Evolutionary conservation across 2,888 invertebrate genomes (phyloP).

Genomic region (Synanthedon tipuliformis): DNA sequence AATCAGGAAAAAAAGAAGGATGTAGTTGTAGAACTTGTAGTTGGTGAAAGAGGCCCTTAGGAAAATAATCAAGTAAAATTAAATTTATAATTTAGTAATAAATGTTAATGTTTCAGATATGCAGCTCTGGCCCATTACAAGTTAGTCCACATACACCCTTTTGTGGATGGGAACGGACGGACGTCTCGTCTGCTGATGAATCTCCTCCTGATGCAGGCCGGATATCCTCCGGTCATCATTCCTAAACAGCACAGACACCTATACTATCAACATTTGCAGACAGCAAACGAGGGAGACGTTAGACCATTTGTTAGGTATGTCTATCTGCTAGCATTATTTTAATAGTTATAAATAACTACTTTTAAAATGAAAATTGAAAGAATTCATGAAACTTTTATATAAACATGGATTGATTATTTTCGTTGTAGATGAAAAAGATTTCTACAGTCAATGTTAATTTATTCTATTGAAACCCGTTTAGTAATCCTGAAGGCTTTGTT

Average conservation of each 20-base stretch:
- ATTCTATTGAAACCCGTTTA: too few relatives aligned
- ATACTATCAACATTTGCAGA: constrained; percentile 89
- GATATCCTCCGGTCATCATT: constrained; percentile 96
- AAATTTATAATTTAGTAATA: background rate
- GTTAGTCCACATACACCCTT: constrained; percentile 96
- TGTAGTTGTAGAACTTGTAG: too few relatives aligned
- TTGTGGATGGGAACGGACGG: constrained; percentile 96
- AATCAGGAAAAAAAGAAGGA: too few relatives aligned
- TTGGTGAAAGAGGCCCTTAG: too few relatives aligned
- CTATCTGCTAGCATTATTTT: background rate
- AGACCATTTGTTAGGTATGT: constrained; percentile 85
- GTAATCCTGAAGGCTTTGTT: too few relatives aligned
- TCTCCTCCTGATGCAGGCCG: constrained; percentile 92
- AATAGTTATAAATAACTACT: too few relatives aligned
- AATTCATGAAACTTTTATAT: too few relatives aligned
- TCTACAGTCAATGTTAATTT: too few relatives aligned
- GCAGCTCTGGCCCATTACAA: constrained; percentile 98
- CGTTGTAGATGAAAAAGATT: too few relatives aligned
- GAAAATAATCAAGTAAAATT: too few relatives aligned
- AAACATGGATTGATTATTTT: too few relatives aligned
- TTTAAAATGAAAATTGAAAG: too few relatives aligned
- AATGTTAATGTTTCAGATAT: constrained; percentile 68
- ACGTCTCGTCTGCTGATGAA: constrained; percentile 97
- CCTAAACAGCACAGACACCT: constrained; percentile 86
- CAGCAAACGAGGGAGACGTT: constrained; percentile 94